phyloP scores from a whole-genome alignment of 2,888 invertebrate species.

The Drosophila leonis region DNA sequence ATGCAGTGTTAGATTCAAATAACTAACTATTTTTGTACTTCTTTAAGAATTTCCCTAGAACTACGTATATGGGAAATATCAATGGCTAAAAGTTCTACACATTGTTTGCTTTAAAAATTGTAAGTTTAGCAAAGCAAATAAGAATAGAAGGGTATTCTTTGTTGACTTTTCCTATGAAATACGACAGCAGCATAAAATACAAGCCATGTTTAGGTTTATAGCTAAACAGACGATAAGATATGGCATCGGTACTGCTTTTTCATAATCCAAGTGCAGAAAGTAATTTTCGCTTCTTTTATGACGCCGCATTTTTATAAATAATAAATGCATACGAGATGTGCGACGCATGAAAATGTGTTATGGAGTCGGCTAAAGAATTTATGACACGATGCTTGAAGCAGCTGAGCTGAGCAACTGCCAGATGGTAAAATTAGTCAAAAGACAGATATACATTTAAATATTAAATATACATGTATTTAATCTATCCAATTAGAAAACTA shows the following conservation, averaged over 20 bases:
- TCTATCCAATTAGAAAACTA: constrained; percentile 58
- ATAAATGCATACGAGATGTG: constrained; percentile 54
- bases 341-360: constrained; percentile 30
- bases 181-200: neutral
- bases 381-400: constrained; percentile 18
- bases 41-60: neutral
- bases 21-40: neutral
- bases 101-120: too few relatives aligned
- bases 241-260: neutral
- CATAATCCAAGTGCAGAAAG: constrained; percentile 17
- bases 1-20: neutral
- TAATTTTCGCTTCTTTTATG: constrained; percentile 61
- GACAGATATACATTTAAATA: neutral
- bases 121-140: neutral
- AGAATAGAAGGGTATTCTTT: neutral
- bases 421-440: constrained; percentile 3
- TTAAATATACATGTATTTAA: constrained; percentile 30
- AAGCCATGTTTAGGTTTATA: neutral
- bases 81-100: neutral
- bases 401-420: neutral
- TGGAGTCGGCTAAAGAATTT: constrained; percentile 39
- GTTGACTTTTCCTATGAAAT: neutral
- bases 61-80: neutral
- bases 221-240: neutral
- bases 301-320: constrained; percentile 60